Base-by-base conservation (phyloP, 2,797 vertebrate genomes). In the Diceros bicornis region DNA sequence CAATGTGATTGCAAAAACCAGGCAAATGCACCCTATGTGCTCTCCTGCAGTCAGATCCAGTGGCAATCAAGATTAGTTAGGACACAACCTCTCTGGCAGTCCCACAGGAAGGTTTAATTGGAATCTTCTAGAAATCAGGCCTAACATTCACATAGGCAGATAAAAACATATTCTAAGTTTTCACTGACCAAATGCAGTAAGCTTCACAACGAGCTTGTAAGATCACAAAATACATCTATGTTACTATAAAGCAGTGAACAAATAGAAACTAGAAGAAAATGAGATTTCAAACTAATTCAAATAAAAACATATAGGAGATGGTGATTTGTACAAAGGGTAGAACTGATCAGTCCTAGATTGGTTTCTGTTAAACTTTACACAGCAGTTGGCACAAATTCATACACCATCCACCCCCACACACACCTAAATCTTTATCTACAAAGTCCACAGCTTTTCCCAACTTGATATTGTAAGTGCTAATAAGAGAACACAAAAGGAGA, bases 231-330 rank as follows among this genome's bases (percentile, higher is more conserved):
- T 34, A 86, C 11, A 94, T 20, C 61, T 29, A 50, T n/a, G 21
- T 55, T 90, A 78, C n/a, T 52, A 55, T 27, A 89, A 37, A 78
- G 50, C 41, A 92, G 57, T 44, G 44, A 95, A 72, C 8, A 91
- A 79, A 94, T 0, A 86, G 74, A 96, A 93, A 88, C 17, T n/a
- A 74, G 64, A 89, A 72, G n/a, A 77, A 88, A 95, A 89, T 68
- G 14, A 96, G 47, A 71, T 57, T 91, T 55, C 57, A 92, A 86
- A 50, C 83, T 20, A 88, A 77, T 55, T 86, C 71, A 88, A 92
- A 89, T 44, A 59, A 83, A 97, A 86, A 77, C 44, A 25, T 23
- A 74, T 32, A 50, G 52, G 84, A 84, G 55, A 62, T n/a, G 20
- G 59, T 87, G 61, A 57, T 62, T 29, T 37, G 37, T 69, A 85